A percentile compares a stretch with the other conserved stretches of the same genome.
Conservation (phyloP, 2,113 vertebrate species). For the Emydura subglobosa region DNA sequence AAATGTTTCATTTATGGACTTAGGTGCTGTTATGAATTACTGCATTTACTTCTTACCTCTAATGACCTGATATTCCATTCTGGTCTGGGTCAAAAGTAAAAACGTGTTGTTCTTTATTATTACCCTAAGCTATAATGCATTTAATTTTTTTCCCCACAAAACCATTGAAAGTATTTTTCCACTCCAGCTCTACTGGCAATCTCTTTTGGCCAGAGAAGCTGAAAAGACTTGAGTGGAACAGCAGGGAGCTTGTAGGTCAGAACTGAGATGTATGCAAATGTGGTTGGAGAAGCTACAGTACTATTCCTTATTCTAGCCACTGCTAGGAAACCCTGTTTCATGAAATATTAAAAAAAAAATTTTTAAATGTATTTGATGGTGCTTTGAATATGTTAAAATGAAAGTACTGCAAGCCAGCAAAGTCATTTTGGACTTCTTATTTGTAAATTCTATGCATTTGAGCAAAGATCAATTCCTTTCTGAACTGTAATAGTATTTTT, state of each 20-base stretch:
- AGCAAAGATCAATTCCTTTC: background rate
- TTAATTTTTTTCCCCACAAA: background rate
- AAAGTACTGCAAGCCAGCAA: background rate
- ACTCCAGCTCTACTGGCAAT: background rate
- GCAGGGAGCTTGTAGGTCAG: background rate
- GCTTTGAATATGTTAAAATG: background rate
- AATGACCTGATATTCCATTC: background rate
- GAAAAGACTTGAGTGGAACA: background rate
- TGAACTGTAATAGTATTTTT: background rate
- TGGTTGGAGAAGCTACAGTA: background rate
- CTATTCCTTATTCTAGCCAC: background rate
- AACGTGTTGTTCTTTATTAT: background rate
- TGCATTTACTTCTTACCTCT: background rate
- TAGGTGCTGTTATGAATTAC: background rate
- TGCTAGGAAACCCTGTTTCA: background rate
- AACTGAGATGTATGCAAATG: background rate
- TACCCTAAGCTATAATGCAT: background rate
- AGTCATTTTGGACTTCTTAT: background rate
- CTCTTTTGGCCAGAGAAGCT: background rate
- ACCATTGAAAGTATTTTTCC: background rate
- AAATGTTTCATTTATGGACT: slow-evolving; percentile 2
- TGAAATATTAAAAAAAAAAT: background rate
- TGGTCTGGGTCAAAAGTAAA: background rate
- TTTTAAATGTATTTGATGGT: background rate
- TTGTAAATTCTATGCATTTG: background rate